Evolutionary conservation across 2,888 invertebrate species (phyloP).

Genomic region (Oasisia sp.): DNA sequence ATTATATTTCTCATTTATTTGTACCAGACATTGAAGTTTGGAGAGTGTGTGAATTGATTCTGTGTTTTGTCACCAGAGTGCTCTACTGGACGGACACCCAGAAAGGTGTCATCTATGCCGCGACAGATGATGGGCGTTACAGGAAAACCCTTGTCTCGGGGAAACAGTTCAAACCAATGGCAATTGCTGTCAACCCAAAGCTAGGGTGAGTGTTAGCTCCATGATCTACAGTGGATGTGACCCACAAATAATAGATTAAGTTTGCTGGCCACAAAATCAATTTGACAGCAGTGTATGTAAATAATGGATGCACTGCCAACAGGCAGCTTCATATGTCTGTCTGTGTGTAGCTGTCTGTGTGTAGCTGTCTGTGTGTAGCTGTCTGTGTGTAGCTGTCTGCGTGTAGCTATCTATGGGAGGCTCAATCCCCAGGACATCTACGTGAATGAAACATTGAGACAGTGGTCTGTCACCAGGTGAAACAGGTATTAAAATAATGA

Average conservation of each 20-base stretch:
- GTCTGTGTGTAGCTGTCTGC: no score
- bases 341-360: no score
- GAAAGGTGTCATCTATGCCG: slow-evolving; percentile 65
- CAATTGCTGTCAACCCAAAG: slow-evolving; percentile 82
- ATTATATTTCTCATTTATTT: neutral
- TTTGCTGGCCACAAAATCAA: neutral
- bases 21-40: neutral
- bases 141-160: slow-evolving; percentile 79
- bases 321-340: no score
- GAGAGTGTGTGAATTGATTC: neutral
- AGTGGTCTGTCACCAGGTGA: no score
- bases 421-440: no score
- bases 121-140: slow-evolving; percentile 65
- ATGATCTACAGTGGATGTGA: neutral
- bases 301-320: no score
- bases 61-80: slow-evolving; percentile 71
- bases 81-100: slow-evolving; percentile 88
- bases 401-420: no score
- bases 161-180: slow-evolving; percentile 80
- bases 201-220: slow-evolving; percentile 59
- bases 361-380: no score
- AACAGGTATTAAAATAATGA: no score
- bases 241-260: no score
- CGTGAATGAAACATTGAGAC: no score
- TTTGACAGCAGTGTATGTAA: neutral